phyloP scores from a whole-genome alignment of 2,113 vertebrate genomes.

The Seriola rivoliana region DNA sequence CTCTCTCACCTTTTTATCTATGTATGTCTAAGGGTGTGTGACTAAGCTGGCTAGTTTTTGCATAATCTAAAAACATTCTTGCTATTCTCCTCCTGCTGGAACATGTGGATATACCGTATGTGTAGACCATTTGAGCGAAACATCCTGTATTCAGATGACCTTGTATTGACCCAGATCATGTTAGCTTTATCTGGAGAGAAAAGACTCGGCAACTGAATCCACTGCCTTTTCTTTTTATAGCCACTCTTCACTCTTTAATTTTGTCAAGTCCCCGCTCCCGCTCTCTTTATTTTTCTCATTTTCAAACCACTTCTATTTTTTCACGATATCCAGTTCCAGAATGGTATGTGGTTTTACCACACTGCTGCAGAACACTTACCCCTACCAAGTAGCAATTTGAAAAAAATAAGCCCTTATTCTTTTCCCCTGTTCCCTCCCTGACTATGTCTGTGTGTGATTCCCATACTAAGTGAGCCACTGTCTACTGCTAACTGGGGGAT shows the following conservation, averaged over 20 bases:
- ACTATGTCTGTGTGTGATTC: constrained; percentile 57
- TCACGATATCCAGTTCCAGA: constrained; percentile 40
- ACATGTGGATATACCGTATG: not conserved
- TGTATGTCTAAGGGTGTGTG: constrained; percentile 46
- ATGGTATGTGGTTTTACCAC: constrained; percentile 46
- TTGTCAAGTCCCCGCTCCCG: constrained; percentile 22
- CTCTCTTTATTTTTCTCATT: constrained; percentile 45
- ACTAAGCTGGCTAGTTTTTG: constrained; percentile 41
- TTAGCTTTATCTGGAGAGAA: constrained; percentile 37
- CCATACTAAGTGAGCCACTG: constrained; percentile 51
- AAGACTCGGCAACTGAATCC: constrained; percentile 16
- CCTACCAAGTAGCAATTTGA: constrained; percentile 54
- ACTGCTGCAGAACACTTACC: constrained; percentile 40
- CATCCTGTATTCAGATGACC: constrained; percentile 44
- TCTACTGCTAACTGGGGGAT: constrained; percentile 45
- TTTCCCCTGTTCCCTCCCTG: constrained; percentile 37
- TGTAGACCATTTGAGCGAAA: constrained; percentile 22
- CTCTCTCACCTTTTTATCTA: constrained; percentile 44
- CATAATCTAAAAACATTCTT: constrained; percentile 46
- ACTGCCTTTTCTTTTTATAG: constrained; percentile 11
- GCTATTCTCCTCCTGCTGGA: not conserved
- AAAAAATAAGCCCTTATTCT: constrained; percentile 59
- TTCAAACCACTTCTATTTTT: constrained; percentile 21
- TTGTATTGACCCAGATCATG: constrained; percentile 22
- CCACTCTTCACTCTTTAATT: constrained; percentile 43